Evolutionary conservation across 2,888 invertebrate genomes (phyloP), one percentile per base, ranked within the genome.

Genomic region (Sussaba pulchella): DNA sequence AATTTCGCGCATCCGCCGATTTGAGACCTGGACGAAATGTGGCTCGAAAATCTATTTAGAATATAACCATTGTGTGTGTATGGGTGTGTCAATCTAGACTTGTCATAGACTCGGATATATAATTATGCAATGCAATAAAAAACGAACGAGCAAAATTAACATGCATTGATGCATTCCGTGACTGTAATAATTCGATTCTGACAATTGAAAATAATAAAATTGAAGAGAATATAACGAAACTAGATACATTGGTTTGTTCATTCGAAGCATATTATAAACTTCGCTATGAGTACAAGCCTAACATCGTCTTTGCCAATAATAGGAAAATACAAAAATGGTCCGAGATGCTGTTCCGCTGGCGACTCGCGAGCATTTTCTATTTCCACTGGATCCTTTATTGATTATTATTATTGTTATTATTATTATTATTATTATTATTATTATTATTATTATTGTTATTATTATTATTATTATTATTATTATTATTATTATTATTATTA

Each of bases 281-380:
- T 31, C 26, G 69, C 43, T 54, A 17, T 17, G n/a, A 21, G 43
- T 67, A 41, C 19, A 69, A 26, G 21, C 36, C 17, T 41, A 41
- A 57, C 64, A 71, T 63, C 36, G 72, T 76, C 54, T 39, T 50
- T 77, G 61, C 43, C 57, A 70, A 70, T 61, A 1, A 78, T 77
- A 82, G 79, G 71, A 83, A 84, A 83, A 84, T 82, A 82, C 64
- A 84, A 84, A 84, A 83, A 83, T 84, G 84, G 84, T 84, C 84
- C 84, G 76, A 73, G 76, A 82, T 72, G 78, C 83, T 63, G 61
- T 84, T 77, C 69, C 50, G 67, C 73, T 73, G 63, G 73, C 63
- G 78, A 73, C 78, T 63, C 69, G 63, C 67, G 69, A 78, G 67
- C 31, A 59, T 73, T 50, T 63, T 19, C 21, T 17, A 26, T 63